Evolutionary conservation across 2,797 vertebrate genomes (phyloP).

Genomic region (Hybognathus amarus): DNA sequence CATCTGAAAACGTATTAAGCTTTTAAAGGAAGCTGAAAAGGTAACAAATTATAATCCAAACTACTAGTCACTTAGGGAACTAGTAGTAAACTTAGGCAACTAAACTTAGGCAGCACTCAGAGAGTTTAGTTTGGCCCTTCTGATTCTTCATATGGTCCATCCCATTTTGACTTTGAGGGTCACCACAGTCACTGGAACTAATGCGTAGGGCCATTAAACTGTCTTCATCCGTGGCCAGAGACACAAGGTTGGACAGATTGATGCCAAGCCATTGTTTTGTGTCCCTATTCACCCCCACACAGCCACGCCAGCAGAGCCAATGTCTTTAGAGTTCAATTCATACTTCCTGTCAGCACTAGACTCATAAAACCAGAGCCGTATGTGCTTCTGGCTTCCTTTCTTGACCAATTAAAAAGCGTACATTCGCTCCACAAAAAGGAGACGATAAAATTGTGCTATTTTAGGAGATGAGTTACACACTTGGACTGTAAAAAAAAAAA

Average conservation of each 20-base stretch:
- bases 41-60: not conserved
- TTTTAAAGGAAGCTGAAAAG: not conserved
- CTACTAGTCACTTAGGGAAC: not conserved
- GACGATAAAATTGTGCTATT: constrained; percentile 20
- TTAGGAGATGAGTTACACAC: constrained; percentile 13
- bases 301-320: constrained; percentile 60
- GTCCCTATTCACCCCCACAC: constrained; percentile 54
- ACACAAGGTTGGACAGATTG: constrained; percentile 58
- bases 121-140: constrained; percentile 15
- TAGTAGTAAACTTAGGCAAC: constrained; percentile 8
- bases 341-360: constrained; percentile 66
- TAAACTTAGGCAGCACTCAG: not conserved
- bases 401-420: constrained; percentile 43
- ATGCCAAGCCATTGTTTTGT: constrained; percentile 58
- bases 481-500: not conserved
- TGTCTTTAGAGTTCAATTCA: constrained; percentile 62
- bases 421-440: not conserved
- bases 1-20: not conserved
- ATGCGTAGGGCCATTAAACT: constrained; percentile 73
- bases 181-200: constrained; percentile 73
- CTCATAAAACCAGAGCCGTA: constrained; percentile 64
- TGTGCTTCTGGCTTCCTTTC: constrained; percentile 47
- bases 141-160: constrained; percentile 45
- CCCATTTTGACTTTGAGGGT: constrained; percentile 49
- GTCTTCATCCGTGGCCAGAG: constrained; percentile 66